Evolutionary conservation across 2,888 invertebrate genomes (phyloP), one percentile per base, ranked within the genome.

Genomic region (Eutolmus rufibarbis): DNA sequence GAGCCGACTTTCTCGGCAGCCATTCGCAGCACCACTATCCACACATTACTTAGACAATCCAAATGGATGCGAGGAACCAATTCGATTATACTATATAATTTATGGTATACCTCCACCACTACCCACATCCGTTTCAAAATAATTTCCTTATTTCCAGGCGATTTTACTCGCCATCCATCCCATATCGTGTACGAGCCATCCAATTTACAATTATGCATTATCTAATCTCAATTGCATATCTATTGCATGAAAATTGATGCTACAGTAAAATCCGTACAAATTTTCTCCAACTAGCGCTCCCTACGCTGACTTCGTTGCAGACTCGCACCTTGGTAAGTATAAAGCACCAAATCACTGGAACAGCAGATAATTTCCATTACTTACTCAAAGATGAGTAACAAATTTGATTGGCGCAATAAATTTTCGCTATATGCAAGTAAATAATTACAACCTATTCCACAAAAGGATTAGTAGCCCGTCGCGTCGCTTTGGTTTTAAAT

Each of bases 321-420:
- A 28, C 23, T 56, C 81, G 31, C 74, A 28, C 56, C 1, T 8
- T 37, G 5, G 19, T 66, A 66, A 19, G 28, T 28, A 28, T n/a
- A 77, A 37, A 43, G 81, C 56, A 28, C 81, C 16, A 81, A 56
- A 37, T 51, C 31, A 34, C 81, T 12, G 5, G 57, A 37, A 57
- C 40, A 23, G 19, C 57, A 82, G 46, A 74, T 34, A 85, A 85
- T 85, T 85, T 85, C 74, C 85, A 85, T 85, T 85, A 85, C 85
- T 85, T 74, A 85, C 85, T 85, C 74, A 74, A 85, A 85, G 85
- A 74, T 85, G 85, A 86, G 74, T 86, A 86, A 86, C 86, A 86
- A 86, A 77, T 86, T 86, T 86, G 86, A 86, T 86, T 86, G 86
- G 86, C 37, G 86, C 19, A 76, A 86, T 86, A 86, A 86, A 86